Evolutionary conservation across 2,797 vertebrate genomes (phyloP), one percentile per base, ranked within the genome.

Genomic region (Eulemur albifrons): DNA sequence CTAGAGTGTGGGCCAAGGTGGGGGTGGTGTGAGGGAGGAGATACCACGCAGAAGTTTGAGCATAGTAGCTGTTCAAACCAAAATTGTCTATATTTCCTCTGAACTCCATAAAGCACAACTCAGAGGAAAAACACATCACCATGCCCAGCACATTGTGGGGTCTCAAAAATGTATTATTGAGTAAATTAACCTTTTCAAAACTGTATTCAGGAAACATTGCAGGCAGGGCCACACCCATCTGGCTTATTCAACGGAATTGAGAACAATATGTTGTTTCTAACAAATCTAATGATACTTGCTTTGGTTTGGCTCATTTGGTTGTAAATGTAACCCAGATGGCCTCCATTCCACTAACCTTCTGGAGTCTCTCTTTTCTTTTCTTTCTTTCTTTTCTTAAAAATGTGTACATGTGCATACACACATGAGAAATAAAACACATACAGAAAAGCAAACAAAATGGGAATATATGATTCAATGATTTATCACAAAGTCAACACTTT

Each of bases 261-360:
- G 86, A 89, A 92, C 76, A 88, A n/a, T 21, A 52, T 87, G 80
- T 73, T 84, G n/a, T 94, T 94, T 93, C 77, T 67, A 94, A 89
- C 84, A 86, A 93, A 93, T 83, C 84, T 85, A 92, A 88, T 90
- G 87, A 88, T 27, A 25, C 54, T 90, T 84, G 45, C 81, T 92
- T 97, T 93, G 73, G 13, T 96, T 95, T 94, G 81, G 73, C 43
- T 97, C 43, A 30, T 97, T 95, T 23, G n/a, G 59, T 76, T 88
- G 50, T 90, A 96, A 92, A 93, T 95, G 50, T 61, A 88, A 85
- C 69, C 61, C 93, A 94, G 81, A 88, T 95, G 88, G 88, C 76
- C 76, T 92, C 50, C 67, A 91, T 57, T 57, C 81, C 54, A 83
- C 79, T 83, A 87, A 80, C 59, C n/a, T 96, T 86, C 88, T 87